Evolutionary conservation across 1,140 invertebrate genomes (phyloP), one percentile per base, ranked within the genome.

Genomic region (Aphaenogaster ashmeadi): DNA sequence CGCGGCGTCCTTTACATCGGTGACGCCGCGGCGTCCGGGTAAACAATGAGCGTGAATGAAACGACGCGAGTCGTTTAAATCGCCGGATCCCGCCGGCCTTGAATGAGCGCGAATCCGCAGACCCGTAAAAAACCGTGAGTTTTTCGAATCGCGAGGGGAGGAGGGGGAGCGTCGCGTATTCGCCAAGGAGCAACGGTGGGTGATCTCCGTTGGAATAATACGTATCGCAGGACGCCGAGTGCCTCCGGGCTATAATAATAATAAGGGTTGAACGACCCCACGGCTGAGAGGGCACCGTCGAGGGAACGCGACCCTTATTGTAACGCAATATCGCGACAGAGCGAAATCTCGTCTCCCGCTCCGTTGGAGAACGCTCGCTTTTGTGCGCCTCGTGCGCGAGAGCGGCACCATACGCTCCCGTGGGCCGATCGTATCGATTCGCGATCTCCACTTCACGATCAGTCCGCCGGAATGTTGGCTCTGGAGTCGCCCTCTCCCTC

Each of bases 391-490:
- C 75, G 6, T 50, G 67, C 18, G 67, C 18, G 44, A 5, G 7
- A n/a, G n/a, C 44, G 50, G 47, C 52, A 72, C 54, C 41, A 44
- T 27, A 44, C 50, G 50, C 27, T 81, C 38, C 50, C 38, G 38
- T 21, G 9, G 13, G 33, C 62, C 54, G 56, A 56, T 81, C 58
- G n/a, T 80, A 67, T 80, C 62, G 78, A 80, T 80, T 50, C 80
- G 41, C 69, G 80, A 84, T 84, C 80, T 84, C 69, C 38, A 15
- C 80, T 62, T 74, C 54, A 52, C 54, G 80, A 84, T 84, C 80
- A 84, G 50, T 84, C 80, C 80, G 41, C 58, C 54, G 69, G 80
- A 84, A 84, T 84, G 80, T 38, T 58, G 80, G 80, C 54, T 80
- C 64, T 47, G 41, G 52, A 58, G 50, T 74, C 69, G 41, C 67